Percentiles rank a stretch among this genome's conserved stretches.
These are phyloP conservation scores for Apamea monoglypha DNA, from an alignment of 2,888 invertebrate species.

Conservation along the genomic window DNA sequence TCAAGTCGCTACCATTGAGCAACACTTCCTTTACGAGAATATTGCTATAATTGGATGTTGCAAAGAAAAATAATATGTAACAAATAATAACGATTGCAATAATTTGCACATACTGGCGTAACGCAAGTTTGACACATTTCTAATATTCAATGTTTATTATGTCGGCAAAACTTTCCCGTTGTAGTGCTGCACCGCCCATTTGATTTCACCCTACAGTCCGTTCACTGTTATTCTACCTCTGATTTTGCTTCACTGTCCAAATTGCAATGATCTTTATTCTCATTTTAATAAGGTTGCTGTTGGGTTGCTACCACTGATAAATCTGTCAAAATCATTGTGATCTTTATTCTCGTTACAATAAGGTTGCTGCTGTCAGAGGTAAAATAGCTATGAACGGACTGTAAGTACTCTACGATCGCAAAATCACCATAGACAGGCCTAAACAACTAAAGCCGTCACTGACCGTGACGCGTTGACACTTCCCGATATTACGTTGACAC, in stretches of 20 bases:
- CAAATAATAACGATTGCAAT: neutral
- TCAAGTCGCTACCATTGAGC: neutral
- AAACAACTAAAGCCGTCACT: slow-evolving; percentile 17
- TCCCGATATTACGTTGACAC: slow-evolving; percentile 21
- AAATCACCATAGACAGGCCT: neutral
- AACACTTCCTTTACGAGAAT: neutral
- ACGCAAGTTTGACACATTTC: neutral
- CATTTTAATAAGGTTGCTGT: neutral
- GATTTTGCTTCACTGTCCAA: neutral
- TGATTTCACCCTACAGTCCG: neutral
- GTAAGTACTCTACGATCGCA: neutral
- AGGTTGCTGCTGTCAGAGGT: neutral
- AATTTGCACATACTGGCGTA: neutral
- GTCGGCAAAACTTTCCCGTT: neutral
- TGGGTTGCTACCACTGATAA: neutral
- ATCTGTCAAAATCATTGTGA: no score
- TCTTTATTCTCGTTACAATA: no score
- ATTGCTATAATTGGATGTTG: neutral
- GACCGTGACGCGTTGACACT: slow-evolving; percentile 19
- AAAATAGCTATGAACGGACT: neutral
- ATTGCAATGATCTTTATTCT: neutral
- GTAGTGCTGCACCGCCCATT: neutral
- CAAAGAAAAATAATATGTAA: slow-evolving; percentile 12
- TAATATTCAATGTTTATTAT: neutral
- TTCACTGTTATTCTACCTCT: neutral